Evolutionary conservation across 2,113 vertebrate genomes (phyloP).

Genomic region (Channa argus): DNA sequence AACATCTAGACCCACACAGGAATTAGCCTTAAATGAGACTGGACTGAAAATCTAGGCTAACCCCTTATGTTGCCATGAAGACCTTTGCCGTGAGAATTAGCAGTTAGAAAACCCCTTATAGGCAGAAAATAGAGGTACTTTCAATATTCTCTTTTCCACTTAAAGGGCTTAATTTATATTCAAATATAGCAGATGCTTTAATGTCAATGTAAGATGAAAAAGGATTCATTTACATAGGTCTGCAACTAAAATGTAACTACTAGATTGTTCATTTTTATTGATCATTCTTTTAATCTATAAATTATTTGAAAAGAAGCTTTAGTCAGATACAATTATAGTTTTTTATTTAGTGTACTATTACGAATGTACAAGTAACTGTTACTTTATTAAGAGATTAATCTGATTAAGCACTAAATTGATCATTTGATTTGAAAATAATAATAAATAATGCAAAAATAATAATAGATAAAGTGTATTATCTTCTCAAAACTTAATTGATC

Average conservation of each 20-base stretch:
- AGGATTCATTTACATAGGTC: background rate
- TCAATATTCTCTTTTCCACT: conserved; percentile 57
- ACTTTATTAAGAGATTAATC: too few species aligned
- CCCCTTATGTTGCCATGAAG: conserved; percentile 70
- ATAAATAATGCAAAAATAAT: too few species aligned
- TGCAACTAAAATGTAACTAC: background rate
- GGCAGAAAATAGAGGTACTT: conserved; percentile 20
- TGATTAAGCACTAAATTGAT: too few species aligned
- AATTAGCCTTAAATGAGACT: conserved; percentile 82
- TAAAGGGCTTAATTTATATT: conserved; percentile 44
- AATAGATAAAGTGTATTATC: too few species aligned
- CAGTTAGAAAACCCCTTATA: conserved; percentile 36
- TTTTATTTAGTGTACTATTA: too few species aligned
- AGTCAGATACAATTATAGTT: too few species aligned
- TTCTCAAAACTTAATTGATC: too few species aligned
- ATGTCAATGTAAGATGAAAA: conserved; percentile 24
- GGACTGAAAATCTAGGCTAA: conserved; percentile 69
- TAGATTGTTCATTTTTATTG: background rate
- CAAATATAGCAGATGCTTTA: conserved; percentile 40
- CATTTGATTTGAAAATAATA: too few species aligned
- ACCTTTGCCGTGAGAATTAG: conserved; percentile 64
- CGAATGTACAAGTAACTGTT: too few species aligned
- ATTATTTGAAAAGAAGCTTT: background rate
- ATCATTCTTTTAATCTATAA: conserved; percentile 32
- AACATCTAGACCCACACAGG: conserved; percentile 81